Percentiles rank a stretch among this genome's conserved stretches.
Evolutionary conservation across 2,797 vertebrate genomes (phyloP).

Genomic region (Remorina albescens): DNA sequence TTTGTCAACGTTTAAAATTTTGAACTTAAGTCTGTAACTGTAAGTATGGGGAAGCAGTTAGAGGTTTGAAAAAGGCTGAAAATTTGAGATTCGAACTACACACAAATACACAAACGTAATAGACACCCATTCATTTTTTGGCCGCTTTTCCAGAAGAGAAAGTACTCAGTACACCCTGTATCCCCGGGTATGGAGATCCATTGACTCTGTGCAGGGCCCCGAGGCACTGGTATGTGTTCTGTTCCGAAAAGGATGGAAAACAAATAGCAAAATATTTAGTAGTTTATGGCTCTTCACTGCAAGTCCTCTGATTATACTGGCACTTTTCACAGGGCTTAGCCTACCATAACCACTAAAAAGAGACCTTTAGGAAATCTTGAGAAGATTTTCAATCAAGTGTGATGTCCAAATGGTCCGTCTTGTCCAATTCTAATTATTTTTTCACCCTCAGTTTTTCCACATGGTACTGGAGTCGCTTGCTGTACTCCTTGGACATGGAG

Average conservation of each 20-base stretch:
- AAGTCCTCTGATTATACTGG: constrained; percentile 8
- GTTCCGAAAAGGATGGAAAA: constrained; percentile 3
- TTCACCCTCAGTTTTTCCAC: constrained; percentile 41
- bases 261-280: not conserved
- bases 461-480: constrained; percentile 13
- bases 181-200: too few species aligned
- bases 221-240: not conserved
- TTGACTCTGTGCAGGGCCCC: too few species aligned
- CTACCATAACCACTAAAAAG: constrained; percentile 18
- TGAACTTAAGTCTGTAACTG: too few species aligned
- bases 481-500: constrained; percentile 12
- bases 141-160: too few species aligned
- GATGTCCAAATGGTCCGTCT: constrained; percentile 36
- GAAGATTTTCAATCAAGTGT: constrained; percentile 35
- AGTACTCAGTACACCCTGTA: too few species aligned
- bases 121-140: too few species aligned
- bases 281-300: constrained; percentile 2
- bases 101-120: too few species aligned
- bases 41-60: too few species aligned
- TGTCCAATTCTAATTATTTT: not conserved
- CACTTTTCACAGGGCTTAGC: constrained; percentile 14
- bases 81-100: too few species aligned
- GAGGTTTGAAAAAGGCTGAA: too few species aligned
- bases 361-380: constrained; percentile 34
- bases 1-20: too few species aligned